Evolutionary conservation across 2,888 invertebrate genomes (phyloP).

Genomic region (Tuberolachnus salignus): DNA sequence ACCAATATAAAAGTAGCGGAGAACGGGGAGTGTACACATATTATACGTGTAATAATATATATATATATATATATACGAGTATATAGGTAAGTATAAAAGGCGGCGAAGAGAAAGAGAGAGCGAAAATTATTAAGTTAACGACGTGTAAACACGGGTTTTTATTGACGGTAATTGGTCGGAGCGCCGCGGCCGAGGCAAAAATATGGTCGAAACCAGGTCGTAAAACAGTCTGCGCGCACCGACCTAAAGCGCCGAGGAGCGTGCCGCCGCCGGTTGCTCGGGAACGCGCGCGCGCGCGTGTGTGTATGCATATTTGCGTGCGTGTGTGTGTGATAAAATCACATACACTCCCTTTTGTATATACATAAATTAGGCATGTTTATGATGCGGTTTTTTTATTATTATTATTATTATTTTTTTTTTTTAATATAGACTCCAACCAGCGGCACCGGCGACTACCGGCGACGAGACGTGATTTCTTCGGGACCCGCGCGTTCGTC

Average conservation of each 20-base stretch:
- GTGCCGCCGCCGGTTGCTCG: constrained; percentile 43
- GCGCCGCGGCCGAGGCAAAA: constrained; percentile 51
- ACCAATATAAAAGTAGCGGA: background rate
- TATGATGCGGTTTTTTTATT: constrained; percentile 33
- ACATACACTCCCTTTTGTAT: constrained; percentile 32
- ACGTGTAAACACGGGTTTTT: constrained; percentile 56
- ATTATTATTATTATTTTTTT: no score
- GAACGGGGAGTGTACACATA: background rate
- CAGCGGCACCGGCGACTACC: background rate
- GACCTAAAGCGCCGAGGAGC: constrained; percentile 54
- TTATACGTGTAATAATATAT: no score
- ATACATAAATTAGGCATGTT: constrained; percentile 51
- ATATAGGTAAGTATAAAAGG: background rate
- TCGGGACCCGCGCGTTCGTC: background rate
- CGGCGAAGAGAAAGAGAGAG: background rate
- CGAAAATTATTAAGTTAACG: constrained; percentile 55
- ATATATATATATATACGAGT: background rate
- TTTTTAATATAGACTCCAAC: no score
- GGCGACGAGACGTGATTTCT: background rate
- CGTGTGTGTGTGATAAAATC: constrained; percentile 45
- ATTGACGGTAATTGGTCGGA: constrained; percentile 56
- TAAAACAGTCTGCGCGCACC: constrained; percentile 45
- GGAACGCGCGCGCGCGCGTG: background rate
- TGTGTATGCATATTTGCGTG: background rate
- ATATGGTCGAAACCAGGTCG: constrained; percentile 57